phyloP scores from a whole-genome alignment of 2,113 vertebrate species.

The Megaceryle torquata region DNA sequence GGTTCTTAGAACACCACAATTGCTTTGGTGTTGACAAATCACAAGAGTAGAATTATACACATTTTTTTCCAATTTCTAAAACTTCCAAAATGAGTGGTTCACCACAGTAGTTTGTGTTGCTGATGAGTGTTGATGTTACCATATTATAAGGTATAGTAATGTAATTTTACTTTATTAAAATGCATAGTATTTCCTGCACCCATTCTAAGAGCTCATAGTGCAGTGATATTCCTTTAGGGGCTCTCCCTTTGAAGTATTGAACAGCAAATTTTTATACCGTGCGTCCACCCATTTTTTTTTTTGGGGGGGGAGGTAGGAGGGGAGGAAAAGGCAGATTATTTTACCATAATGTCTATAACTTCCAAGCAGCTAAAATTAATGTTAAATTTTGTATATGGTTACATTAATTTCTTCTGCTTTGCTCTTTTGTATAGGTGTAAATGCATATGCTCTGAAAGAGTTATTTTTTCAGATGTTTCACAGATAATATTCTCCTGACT shows the following conservation, averaged over 20 bases:
- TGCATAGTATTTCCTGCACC: neutral
- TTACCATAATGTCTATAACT: neutral
- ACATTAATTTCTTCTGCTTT: neutral
- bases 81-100: neutral
- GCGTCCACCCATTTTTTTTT: neutral
- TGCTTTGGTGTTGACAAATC: neutral
- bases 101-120: neutral
- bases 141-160: neutral
- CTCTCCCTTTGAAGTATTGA: neutral
- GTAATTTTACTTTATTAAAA: neutral
- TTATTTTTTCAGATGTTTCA: neutral
- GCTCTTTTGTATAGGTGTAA: neutral
- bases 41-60: neutral
- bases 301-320: fast-evolving
- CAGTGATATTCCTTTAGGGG: neutral
- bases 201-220: neutral
- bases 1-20: neutral
- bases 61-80: neutral
- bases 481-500: neutral
- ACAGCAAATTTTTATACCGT: neutral
- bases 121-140: neutral
- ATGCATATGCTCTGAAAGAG: neutral
- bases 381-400: neutral
- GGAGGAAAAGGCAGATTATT: neutral
- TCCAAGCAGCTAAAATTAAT: neutral